Conservation (phyloP, 2,113 vertebrate genomes). For the Riparia riparia region DNA sequence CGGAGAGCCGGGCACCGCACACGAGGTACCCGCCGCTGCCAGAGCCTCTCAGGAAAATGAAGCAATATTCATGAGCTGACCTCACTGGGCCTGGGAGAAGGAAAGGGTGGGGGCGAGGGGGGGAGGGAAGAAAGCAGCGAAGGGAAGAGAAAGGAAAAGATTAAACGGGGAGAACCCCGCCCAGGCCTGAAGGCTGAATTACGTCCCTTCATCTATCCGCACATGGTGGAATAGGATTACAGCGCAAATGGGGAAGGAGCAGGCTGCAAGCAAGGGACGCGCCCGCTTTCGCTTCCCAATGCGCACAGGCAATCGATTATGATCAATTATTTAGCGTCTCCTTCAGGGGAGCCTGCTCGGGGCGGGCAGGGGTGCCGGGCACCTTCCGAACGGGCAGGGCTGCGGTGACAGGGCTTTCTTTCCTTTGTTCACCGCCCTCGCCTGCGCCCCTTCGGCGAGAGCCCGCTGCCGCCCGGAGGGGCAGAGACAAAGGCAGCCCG, state of each 20-base stretch:
- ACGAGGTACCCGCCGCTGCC: conserved; percentile 57
- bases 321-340: conserved; percentile 48
- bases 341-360: not conserved
- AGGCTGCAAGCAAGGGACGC: not conserved
- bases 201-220: not conserved
- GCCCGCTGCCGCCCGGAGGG: not conserved
- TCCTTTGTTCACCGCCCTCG: conserved; percentile 68
- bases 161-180: conserved; percentile 55
- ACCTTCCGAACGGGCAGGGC: not conserved
- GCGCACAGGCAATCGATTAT: not conserved
- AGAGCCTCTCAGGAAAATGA: conserved; percentile 66
- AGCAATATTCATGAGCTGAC: conserved; percentile 73
- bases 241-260: not conserved
- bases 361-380: not conserved
- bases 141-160: conserved; percentile 32
- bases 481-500: not conserved
- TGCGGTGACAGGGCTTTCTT: not conserved
- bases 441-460: not conserved
- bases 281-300: not conserved
- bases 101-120: not conserved
- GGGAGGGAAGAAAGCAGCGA: not conserved
- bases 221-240: conserved; percentile 21
- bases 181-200: conserved; percentile 43
- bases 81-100: conserved; percentile 63
- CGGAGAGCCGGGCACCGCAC: not conserved